Evolutionary conservation across 2,113 vertebrate genomes (phyloP).

Genomic region (Protomyctophum bolini): DNA sequence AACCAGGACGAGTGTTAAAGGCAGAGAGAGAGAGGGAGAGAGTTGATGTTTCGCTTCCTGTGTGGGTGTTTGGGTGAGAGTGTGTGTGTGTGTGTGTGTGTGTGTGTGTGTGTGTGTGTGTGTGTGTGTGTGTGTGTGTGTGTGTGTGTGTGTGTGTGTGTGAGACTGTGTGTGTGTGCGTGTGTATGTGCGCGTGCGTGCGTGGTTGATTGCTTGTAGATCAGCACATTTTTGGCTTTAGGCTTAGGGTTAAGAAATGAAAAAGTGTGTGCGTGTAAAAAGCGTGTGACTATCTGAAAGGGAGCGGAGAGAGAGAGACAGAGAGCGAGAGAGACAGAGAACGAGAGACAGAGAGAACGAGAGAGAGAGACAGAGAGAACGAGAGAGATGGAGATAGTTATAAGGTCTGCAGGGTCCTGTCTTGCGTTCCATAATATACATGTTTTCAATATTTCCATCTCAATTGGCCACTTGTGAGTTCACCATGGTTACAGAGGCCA

Average conservation of each 20-base stretch:
- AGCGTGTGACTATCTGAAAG: too few species aligned
- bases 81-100: conserved; percentile 9
- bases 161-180: too few species aligned
- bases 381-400: conserved; percentile 1
- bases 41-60: too few species aligned
- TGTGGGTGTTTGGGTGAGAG: conserved; percentile 67
- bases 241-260: too few species aligned
- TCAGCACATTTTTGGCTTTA: too few species aligned
- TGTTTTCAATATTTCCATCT: conserved; percentile 55
- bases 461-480: conserved; percentile 61
- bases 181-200: too few species aligned
- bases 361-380: conserved; percentile 37
- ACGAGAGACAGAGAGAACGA: conserved; percentile 64
- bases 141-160: too few species aligned
- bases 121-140: too few species aligned
- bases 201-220: too few species aligned
- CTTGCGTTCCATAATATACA: conserved; percentile 58
- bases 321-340: conserved; percentile 11
- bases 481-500: conserved; percentile 63
- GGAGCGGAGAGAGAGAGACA: too few species aligned
- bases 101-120: too few species aligned
- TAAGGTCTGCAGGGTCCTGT: conserved; percentile 24
- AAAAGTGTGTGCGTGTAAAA: too few species aligned
- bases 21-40: conserved; percentile 45
- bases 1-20: conserved; percentile 80